phyloP scores from a whole-genome alignment of 2,888 invertebrate genomes.

The Philaethria dido region DNA sequence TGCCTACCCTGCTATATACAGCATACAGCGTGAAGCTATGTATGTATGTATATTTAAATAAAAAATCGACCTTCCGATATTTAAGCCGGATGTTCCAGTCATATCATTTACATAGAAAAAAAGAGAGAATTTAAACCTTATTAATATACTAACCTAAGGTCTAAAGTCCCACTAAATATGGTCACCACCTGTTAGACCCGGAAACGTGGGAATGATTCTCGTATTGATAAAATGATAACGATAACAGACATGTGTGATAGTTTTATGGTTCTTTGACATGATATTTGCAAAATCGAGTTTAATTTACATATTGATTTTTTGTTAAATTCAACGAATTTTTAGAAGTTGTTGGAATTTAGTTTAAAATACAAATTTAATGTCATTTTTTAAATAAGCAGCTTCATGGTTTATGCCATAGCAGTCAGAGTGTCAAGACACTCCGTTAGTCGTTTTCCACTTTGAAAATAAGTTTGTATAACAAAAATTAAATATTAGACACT shows the following conservation, averaged over 20 bases:
- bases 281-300: neutral
- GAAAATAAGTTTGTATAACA: too few relatives aligned
- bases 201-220: conserved; percentile 37
- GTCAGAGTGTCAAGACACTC: too few relatives aligned
- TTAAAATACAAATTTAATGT: too few relatives aligned
- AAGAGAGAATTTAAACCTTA: neutral
- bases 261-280: neutral
- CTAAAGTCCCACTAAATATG: neutral
- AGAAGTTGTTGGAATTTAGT: too few relatives aligned
- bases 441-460: too few relatives aligned
- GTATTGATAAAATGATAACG: conserved; percentile 34
- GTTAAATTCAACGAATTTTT: neutral
- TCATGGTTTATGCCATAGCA: too few relatives aligned
- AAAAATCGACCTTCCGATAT: conserved; percentile 7
- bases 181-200: conserved; percentile 28
- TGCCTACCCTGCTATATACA: too few relatives aligned
- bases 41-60: neutral
- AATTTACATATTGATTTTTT: neutral
- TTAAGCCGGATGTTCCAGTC: conserved; percentile 11
- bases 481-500: too few relatives aligned
- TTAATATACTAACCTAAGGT: neutral
- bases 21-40: too few relatives aligned
- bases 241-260: neutral
- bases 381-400: too few relatives aligned
- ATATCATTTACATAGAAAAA: conserved; percentile 2